Base-by-base conservation (phyloP, 2,113 vertebrate genomes). In the Oceanodroma tethys region DNA sequence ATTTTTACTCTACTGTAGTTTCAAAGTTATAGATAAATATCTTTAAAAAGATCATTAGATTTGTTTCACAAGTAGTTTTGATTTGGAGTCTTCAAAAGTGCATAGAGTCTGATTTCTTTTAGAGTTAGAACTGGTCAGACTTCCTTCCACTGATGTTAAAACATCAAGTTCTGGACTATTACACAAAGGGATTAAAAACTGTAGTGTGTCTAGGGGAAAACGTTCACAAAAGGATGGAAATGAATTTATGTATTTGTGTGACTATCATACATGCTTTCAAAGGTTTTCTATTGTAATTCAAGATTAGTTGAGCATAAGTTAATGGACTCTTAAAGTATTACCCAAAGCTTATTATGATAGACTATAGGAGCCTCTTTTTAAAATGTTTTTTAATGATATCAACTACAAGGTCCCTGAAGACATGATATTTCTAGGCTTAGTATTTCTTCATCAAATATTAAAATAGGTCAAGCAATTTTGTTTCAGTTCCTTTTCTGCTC, bases 301-400 rank as follows among this genome's bases (percentile, higher is more conserved):
- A 97, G 93, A 95, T 97, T 97, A 97, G 88, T 84, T 97, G 88
- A 97, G 48, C 79, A 92, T 75, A 94, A 95, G 66, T 97, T 97
- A 97, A 97, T 97, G 92, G 95, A 81, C 91, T 97, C 90, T 96
- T 95, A 96, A 94, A 94, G 85, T 95, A 93, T 97, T 96, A 96
- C 29, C 59, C 84, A 97, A 94, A 97, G 96, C 94, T 96, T 97
- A 96, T 97, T 97, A 95, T 58, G 65, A 63, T 66, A 96, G 74
- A 90, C 86, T 95, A 80, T 56, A n/a, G 74, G 34, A 96, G 42
- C 53, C 43, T 92, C 27, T 71, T 87, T 95, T 80, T 6, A 91
- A 93, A 80, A 91, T 95, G 40, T 87, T 95, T 95, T 97, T 91
- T 59, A 96, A 91, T 90, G 93, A 85, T 75, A 97, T 93, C 73